These are phyloP conservation scores for Nesometra sesokonis DNA, from an alignment of 35 echinoderm and acorn worm species.

Conservation along the genomic window DNA sequence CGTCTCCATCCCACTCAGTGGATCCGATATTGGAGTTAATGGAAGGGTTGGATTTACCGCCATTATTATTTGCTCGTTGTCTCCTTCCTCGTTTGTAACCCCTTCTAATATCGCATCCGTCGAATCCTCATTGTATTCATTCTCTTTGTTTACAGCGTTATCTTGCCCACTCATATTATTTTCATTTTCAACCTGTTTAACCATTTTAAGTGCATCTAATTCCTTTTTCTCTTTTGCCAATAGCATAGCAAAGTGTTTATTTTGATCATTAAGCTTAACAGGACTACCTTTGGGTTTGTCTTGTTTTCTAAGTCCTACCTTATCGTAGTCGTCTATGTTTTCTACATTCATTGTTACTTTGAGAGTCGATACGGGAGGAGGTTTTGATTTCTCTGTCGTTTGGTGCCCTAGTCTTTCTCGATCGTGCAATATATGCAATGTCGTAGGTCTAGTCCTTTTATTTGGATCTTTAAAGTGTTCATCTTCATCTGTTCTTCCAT, in stretches of 20 bases:
- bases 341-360: constrained; percentile 12
- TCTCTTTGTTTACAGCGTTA: neutral
- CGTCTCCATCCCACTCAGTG: neutral
- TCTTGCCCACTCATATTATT: neutral
- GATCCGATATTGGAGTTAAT: neutral
- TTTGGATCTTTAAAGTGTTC: neutral
- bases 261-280: neutral
- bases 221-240: neutral
- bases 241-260: neutral
- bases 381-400: neutral
- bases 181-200: neutral
- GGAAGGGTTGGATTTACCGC: neutral
- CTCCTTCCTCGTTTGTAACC: neutral
- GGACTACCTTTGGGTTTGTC: neutral
- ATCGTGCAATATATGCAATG: constrained; percentile 3
- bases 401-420: neutral
- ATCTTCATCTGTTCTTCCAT: neutral
- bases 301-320: neutral
- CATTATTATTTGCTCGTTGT: neutral
- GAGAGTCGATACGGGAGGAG: constrained; percentile 1
- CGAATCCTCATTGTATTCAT: neutral
- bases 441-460: neutral
- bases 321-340: constrained; percentile 9
- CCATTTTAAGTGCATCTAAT: neutral
- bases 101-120: neutral